Evolutionary conservation across 2,797 vertebrate genomes (phyloP).

Genomic region (Malacoctenus gilli): DNA sequence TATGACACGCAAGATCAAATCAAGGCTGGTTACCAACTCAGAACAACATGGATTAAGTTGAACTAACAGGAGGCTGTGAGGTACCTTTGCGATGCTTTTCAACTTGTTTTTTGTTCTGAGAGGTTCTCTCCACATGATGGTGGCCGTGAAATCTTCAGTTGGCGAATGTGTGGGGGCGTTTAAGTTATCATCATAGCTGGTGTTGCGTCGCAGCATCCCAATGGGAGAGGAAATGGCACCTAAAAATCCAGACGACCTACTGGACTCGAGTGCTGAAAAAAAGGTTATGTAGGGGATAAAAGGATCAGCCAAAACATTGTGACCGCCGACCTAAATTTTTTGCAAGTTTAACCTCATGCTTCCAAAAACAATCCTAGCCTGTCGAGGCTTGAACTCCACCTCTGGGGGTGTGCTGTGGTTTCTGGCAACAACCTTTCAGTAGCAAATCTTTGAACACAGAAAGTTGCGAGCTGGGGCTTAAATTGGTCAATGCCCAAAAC

Average conservation of each 20-base stretch:
- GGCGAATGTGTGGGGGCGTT: slow-evolving; percentile 90
- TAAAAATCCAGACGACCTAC: slow-evolving; percentile 44
- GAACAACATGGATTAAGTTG: not conserved
- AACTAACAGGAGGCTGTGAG: slow-evolving; percentile 3
- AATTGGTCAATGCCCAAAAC: no score
- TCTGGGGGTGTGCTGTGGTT: no score
- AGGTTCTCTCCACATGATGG: slow-evolving; percentile 89
- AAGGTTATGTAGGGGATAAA: slow-evolving; percentile 1
- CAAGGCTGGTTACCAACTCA: not conserved
- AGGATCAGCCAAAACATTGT: not conserved
- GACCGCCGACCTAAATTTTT: no score
- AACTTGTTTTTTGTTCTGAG: slow-evolving; percentile 92
- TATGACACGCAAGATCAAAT: slow-evolving; percentile 1
- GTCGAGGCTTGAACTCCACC: no score
- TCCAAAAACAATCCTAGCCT: no score
- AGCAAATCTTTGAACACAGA: no score
- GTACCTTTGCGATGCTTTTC: slow-evolving; percentile 87
- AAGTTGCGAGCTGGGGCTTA: no score
- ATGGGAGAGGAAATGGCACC: slow-evolving; percentile 85
- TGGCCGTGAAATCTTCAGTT: slow-evolving; percentile 85
- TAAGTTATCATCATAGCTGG: slow-evolving; percentile 92
- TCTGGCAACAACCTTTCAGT: no score
- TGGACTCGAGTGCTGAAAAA: slow-evolving; percentile 66
- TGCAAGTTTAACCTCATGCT: no score
- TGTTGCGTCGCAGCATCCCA: slow-evolving; percentile 83